These are phyloP conservation scores for Mylabris phalerata DNA, from an alignment of 1,140 invertebrate genomes.

Conservation along the genomic window DNA sequence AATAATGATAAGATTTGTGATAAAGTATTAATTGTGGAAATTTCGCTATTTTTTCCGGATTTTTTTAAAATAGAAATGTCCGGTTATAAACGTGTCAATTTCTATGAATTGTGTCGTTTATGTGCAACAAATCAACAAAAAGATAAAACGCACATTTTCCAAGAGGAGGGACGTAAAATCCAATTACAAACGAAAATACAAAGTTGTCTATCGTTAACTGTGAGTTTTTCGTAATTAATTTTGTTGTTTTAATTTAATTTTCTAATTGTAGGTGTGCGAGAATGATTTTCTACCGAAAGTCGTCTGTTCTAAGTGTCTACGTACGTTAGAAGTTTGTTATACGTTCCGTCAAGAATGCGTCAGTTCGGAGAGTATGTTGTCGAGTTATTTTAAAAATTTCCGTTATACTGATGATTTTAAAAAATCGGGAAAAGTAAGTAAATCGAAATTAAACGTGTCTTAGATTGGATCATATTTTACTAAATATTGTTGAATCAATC, in stretches of 20 bases:
- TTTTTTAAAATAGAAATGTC: slow-evolving; percentile 43
- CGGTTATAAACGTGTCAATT: slow-evolving; percentile 60
- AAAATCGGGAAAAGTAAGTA: slow-evolving; percentile 53
- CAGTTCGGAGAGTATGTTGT: slow-evolving; percentile 60
- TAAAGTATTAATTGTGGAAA: too few relatives aligned
- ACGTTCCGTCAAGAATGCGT: slow-evolving; percentile 58
- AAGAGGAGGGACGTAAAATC: slow-evolving; percentile 55
- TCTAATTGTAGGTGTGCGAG: slow-evolving; percentile 52
- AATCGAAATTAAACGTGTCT: not conserved
- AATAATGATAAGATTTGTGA: too few relatives aligned
- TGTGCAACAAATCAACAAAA: slow-evolving; percentile 58
- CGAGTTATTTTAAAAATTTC: slow-evolving; percentile 56
- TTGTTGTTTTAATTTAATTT: slow-evolving; percentile 6
- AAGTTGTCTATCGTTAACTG: slow-evolving; percentile 55
- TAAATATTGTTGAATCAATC: too few relatives aligned
- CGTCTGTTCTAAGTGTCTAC: slow-evolving; percentile 58
- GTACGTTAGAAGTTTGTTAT: slow-evolving; percentile 54
- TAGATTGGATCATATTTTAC: too few relatives aligned
- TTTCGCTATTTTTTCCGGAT: too few relatives aligned
- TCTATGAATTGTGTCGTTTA: slow-evolving; percentile 62
- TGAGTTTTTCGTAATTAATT: slow-evolving; percentile 29
- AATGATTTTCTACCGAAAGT: slow-evolving; percentile 64
- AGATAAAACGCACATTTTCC: slow-evolving; percentile 58
- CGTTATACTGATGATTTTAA: slow-evolving; percentile 55
- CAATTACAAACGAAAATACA: slow-evolving; percentile 58